Percentiles rank a stretch among this genome's conserved stretches.
Evolutionary conservation across 2,888 invertebrate genomes (phyloP).

Genomic region (Chymomyza procnemis): DNA sequence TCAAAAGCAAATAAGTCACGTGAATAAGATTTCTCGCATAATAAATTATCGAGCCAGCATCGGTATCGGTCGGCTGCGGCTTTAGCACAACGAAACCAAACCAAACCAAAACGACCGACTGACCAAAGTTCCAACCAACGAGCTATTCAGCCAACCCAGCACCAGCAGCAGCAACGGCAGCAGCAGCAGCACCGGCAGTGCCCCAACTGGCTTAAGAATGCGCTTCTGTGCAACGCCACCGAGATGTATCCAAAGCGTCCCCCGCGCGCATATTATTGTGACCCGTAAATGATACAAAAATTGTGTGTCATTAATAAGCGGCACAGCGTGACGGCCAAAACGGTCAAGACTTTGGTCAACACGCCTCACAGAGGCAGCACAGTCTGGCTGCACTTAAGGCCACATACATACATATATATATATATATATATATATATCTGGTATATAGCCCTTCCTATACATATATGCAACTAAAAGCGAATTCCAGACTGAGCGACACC

Average conservation of each 20-base stretch:
- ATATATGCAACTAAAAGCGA: conserved; percentile 27
- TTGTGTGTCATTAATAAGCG: conserved; percentile 75
- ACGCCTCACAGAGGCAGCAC: conserved; percentile 17
- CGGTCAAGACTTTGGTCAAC: conserved; percentile 4
- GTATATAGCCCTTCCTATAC: no score
- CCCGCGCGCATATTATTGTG: conserved; percentile 59
- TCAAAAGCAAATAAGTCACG: conserved; percentile 77
- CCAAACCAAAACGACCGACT: neutral
- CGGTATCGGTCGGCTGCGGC: conserved; percentile 39
- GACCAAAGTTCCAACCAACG: neutral
- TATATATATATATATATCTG: no score
- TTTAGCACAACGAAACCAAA: neutral
- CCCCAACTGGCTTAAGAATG: conserved; percentile 55
- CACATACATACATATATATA: neutral
- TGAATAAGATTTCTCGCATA: conserved; percentile 76
- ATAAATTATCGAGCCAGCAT: conserved; percentile 73
- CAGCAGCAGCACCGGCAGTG: conserved; percentile 10
- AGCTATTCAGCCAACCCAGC: conserved; percentile 18
- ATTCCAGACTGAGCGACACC: conserved; percentile 58
- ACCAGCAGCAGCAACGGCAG: neutral
- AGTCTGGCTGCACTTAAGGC: neutral
- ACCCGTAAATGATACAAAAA: conserved; percentile 76
- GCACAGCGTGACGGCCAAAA: conserved; percentile 55
- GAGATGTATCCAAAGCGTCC: conserved; percentile 5
- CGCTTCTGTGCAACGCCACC: conserved; percentile 67